Conservation (phyloP, 1,140 invertebrate species). For the Venturia canescens region DNA sequence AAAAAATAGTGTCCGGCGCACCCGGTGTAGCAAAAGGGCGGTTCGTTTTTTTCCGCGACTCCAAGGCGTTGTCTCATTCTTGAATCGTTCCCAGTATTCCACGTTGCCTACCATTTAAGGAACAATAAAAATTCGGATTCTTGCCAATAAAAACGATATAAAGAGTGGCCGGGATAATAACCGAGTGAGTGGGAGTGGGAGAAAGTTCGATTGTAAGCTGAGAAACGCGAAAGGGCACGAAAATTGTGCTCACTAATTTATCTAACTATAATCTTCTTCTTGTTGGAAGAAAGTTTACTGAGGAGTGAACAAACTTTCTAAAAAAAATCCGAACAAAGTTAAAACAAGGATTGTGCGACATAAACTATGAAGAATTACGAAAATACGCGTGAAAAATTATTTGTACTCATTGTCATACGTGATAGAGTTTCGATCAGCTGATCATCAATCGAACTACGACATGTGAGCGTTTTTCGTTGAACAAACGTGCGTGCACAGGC, state of each 20-base stretch:
- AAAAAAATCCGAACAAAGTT: background rate
- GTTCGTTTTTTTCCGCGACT: constrained; percentile 1
- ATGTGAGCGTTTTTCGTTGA: constrained; percentile 33
- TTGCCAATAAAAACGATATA: background rate
- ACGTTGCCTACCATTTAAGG: background rate
- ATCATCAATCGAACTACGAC: constrained; percentile 29
- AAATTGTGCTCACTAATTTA: background rate
- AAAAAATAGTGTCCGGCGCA: constrained; percentile 9
- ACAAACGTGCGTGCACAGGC: constrained; percentile 9
- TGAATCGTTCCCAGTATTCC: background rate
- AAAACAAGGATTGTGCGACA: background rate
- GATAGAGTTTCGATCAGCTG: constrained; percentile 39
- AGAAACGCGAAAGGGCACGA: background rate
- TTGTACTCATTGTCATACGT: background rate
- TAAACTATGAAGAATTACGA: constrained; percentile 40
- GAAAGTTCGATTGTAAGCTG: background rate
- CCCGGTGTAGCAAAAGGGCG: constrained; percentile 15
- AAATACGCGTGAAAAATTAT: background rate
- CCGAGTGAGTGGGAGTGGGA: background rate
- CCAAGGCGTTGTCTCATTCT: constrained; percentile 19
- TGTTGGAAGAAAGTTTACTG: too few relatives aligned
- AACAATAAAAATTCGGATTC: background rate
- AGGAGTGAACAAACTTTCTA: background rate
- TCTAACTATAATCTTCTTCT: too few relatives aligned
- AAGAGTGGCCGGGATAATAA: background rate